Base-by-base conservation (phyloP, 2,797 vertebrate genomes). In the Atherinosoma microstoma region DNA sequence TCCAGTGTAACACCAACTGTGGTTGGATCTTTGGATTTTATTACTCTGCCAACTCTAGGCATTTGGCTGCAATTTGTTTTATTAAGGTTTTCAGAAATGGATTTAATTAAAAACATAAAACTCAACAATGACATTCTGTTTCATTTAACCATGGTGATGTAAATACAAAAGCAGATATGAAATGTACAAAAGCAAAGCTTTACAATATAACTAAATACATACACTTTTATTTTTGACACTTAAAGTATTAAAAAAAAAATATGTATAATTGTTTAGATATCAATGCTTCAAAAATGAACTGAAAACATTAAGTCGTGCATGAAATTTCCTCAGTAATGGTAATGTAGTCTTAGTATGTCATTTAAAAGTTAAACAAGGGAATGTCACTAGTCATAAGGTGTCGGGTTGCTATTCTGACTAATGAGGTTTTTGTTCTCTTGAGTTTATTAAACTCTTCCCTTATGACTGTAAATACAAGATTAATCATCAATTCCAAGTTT, bases 401-500 rank as follows among this genome's bases (percentile, higher is more conserved):
- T 51, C 11, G 49, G 30, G 49, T 6, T 9, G 2, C 3, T 3
- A 10, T 5, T 51, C 0, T 32, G 11, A 18, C 11, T 24, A 20
- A 36, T 18, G 3, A 49, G 7, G 9, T 29, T 64, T 68, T 45
- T 47, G 2, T 20, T 81, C 16, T 0, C 32, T 56, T 2, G 10
- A 62, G 10, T 67, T 38, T 34, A 36, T 59, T 18, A 4, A 58
- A 22, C 24, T 42, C 32, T 73, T 49, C 32, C 4, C 6, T 32
- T 65, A 66, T 20, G n/a, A 16, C 1, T 4, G 4, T 63, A 58
- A 42, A 68, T 56, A 2, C 4, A 45, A 66, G 64, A 63, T 0
- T 66, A 80, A 64, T 27, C 16, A 10, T 20, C 1, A 27, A 36
- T 58, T 13, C 11, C 42, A 2, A 57, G 69, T 8, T 61, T 51